phyloP scores from a whole-genome alignment of 2,797 vertebrate species.

The Carapus acus region DNA sequence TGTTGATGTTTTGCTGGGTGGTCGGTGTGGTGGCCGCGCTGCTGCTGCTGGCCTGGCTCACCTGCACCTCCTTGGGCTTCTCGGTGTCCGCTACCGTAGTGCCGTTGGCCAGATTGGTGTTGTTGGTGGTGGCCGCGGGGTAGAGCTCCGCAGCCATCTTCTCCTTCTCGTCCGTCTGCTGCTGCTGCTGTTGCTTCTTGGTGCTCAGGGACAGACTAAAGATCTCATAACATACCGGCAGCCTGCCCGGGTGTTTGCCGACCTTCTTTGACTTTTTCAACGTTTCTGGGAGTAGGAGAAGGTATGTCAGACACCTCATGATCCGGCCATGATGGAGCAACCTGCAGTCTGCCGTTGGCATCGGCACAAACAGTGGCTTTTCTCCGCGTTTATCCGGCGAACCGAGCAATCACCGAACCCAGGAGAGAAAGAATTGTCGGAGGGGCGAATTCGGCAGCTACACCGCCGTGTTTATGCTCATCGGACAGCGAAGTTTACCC shows the following conservation, averaged over 20 bases:
- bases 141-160: slow-evolving; percentile 95
- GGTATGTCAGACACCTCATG: slow-evolving; percentile 90
- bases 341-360: slow-evolving; percentile 85
- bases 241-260: slow-evolving; percentile 68
- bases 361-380: slow-evolving; percentile 61
- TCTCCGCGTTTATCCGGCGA: slow-evolving; percentile 20
- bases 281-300: slow-evolving; percentile 90
- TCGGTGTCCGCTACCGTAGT: slow-evolving; percentile 71
- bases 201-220: slow-evolving; percentile 74
- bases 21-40: slow-evolving; percentile 68
- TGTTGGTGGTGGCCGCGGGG: slow-evolving; percentile 70
- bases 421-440: not conserved
- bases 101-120: slow-evolving; percentile 72
- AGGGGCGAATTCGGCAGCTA: not conserved
- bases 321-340: slow-evolving; percentile 84
- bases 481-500: slow-evolving; percentile 38
- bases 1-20: slow-evolving; percentile 83
- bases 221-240: slow-evolving; percentile 80
- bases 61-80: slow-evolving; percentile 75
- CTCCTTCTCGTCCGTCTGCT: slow-evolving; percentile 35
- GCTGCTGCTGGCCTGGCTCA: slow-evolving; percentile 61
- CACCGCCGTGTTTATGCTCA: slow-evolving; percentile 17
- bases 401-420: not conserved
- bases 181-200: slow-evolving; percentile 44
- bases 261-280: slow-evolving; percentile 85